Evolutionary conservation across 2,888 invertebrate genomes (phyloP), one percentile per base, ranked within the genome.

Genomic region (Tyria jacobaeae): DNA sequence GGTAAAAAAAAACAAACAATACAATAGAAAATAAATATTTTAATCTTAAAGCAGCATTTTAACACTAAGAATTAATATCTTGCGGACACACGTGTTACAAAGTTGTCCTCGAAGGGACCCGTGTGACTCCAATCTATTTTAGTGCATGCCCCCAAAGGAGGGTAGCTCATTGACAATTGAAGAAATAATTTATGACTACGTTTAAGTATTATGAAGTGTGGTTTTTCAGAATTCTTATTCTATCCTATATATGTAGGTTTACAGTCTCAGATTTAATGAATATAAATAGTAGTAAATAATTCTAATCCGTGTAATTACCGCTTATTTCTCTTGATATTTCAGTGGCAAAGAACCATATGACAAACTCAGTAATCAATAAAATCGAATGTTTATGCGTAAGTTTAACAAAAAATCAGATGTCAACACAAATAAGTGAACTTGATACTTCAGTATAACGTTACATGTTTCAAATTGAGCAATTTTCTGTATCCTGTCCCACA

Each of bases 371-470:
- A n/a, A n/a, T n/a, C n/a, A n/a, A n/a, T n/a, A n/a, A n/a, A n/a
- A n/a, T n/a, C n/a, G n/a, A n/a, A n/a, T n/a, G n/a, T n/a, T 59
- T 53, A 57, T 53, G 52, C 35, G 55, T 17, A 37, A 57, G 41
- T 24, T 5, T 6, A 44, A 44, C 31, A 73, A 73, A 75, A 78
- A 80, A 73, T 64, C 62, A 52, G 64, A 75, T 75, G 87, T 85
- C 85, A 84, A 85, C 85, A 81, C 73, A 64, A 76, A 71, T 70
- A 73, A 68, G 77, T 72, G 75, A 92, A 92, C 78, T 82, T 80
- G 92, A 93, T 92, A 92, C 91, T 86, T 86, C 81, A 73, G 84
- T 89, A 82, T 92, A 89, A 83, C 80, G 87, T 92, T 92, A 87
- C 92, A 83, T 78, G 86, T 88, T 83, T 87, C 85, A 79, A 79